These are phyloP conservation scores for Resseliella maxima DNA, from an alignment of 2,888 invertebrate species.

Conservation along the genomic window DNA sequence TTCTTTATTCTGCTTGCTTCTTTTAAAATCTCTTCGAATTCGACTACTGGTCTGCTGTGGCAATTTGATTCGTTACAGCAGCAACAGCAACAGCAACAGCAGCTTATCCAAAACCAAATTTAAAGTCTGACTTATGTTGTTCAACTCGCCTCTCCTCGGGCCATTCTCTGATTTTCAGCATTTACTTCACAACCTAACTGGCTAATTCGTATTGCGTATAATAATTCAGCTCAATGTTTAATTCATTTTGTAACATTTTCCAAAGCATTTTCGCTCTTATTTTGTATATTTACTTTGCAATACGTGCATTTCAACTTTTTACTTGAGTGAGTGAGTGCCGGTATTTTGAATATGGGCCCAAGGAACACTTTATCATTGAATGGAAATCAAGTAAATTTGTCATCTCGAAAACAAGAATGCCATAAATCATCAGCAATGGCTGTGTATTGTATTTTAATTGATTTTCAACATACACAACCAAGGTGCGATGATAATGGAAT, in stretches of 20 bases:
- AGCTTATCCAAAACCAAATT: slow-evolving; percentile 23
- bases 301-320: slow-evolving; percentile 13
- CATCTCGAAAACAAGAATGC: not conserved
- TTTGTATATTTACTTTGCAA: slow-evolving; percentile 30
- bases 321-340: not conserved
- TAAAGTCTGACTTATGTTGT: slow-evolving; percentile 53
- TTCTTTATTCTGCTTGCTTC: slow-evolving; percentile 44
- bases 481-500: not conserved
- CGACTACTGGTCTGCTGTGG: slow-evolving; percentile 5
- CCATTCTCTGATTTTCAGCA: slow-evolving; percentile 42
- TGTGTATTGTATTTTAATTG: not conserved
- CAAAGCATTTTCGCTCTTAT: not conserved
- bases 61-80: not conserved
- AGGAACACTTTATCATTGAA: slow-evolving; percentile 19
- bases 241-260: slow-evolving; percentile 54
- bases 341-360: not conserved
- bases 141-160: slow-evolving; percentile 1
- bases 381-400: slow-evolving; percentile 24
- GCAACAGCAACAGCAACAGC: not conserved
- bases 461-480: not conserved
- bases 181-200: slow-evolving; percentile 34
- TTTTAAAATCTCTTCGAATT: slow-evolving; percentile 32
- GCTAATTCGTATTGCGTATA: slow-evolving; percentile 40
- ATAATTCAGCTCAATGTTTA: slow-evolving; percentile 53
- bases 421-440: not conserved